Evolutionary conservation across 2,888 invertebrate genomes (phyloP).

Genomic region (Dicranocentrus wangi): DNA sequence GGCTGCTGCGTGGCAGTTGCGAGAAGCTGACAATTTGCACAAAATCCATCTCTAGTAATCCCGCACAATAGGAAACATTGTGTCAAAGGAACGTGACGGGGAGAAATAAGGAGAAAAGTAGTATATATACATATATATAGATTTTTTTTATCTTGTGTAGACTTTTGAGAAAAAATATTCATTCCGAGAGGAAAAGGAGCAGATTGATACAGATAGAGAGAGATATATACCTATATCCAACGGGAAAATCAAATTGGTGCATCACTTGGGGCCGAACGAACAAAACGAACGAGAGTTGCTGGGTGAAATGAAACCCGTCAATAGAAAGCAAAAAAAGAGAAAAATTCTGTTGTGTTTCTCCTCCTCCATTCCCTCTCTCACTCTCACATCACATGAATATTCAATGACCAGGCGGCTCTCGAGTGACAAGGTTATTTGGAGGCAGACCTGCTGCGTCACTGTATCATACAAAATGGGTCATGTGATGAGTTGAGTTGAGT

Average conservation of each 20-base stretch:
- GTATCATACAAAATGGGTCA: not conserved
- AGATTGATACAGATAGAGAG: no score
- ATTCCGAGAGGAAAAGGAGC: no score
- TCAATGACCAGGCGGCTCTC: not conserved
- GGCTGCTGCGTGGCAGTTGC: no score
- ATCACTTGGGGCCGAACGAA: no score
- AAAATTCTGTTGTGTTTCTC: no score
- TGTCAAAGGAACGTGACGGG: constrained; percentile 9
- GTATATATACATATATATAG: not conserved
- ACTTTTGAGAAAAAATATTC: no score
- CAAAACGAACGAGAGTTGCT: no score
- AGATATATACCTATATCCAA: no score
- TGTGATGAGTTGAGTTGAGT: not conserved
- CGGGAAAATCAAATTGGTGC: no score
- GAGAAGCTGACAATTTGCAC: constrained; percentile 11
- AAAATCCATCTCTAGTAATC: constrained; percentile 16
- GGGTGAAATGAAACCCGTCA: not conserved
- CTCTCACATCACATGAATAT: constrained; percentile 38
- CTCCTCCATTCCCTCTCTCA: not conserved
- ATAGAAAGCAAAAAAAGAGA: no score
- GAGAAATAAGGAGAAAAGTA: not conserved
- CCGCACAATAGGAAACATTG: constrained; percentile 8
- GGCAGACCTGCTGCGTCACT: not conserved
- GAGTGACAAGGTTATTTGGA: not conserved
- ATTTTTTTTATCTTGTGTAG: no score